Base-by-base conservation (phyloP, 2,888 invertebrate genomes). In the Sinhomidia bicolor region DNA sequence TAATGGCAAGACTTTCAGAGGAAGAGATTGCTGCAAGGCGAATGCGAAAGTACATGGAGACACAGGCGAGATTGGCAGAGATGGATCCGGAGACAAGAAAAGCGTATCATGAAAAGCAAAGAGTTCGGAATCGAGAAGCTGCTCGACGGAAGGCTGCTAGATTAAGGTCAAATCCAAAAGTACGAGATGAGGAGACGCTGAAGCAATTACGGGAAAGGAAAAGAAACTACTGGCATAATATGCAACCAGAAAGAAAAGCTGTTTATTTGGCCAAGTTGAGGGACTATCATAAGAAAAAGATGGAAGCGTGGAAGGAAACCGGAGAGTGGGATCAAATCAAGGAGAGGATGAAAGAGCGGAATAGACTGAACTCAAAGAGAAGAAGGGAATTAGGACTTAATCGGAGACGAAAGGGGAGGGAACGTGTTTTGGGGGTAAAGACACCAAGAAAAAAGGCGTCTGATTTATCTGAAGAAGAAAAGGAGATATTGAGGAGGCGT, bases 291-390 rank as follows among this genome's bases (percentile, higher is more conserved):
- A 26, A 44, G n/a, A 79, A 32, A 7, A 79, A 57, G 23, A 57
- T 80, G n/a, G 86, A 79, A 17, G 71, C 17, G 47, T 23, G 79
- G 41, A 86, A 71, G 44, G 1, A 65, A 9, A 68, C 84, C 76
- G 9, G 80, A 68, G 20, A 86, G 47, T 20, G 65, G 54, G 51
- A 36, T 7, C 3, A 36, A 36, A 36, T 36, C 3, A 79, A 62
- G 20, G 86, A 86, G 44, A 32, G 79, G 23, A 80, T n/a, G 36
- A 36, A 12, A 32, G 20, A 79, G 1, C 5, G 44, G n/a, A n/a
- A n/a, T n/a, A n/a, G n/a, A n/a, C n/a, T n/a, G n/a, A n/a, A n/a
- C n/a, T n/a, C n/a, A n/a, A n/a, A 12, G 44, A 47, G 44, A 47
- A 36, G 3, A 36, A 36, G 36, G 7, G 36, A 36, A 7, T n/a